Evolutionary conservation across 2,888 invertebrate genomes (phyloP), one percentile per base, ranked within the genome.

Genomic region (Empis stercorea): DNA sequence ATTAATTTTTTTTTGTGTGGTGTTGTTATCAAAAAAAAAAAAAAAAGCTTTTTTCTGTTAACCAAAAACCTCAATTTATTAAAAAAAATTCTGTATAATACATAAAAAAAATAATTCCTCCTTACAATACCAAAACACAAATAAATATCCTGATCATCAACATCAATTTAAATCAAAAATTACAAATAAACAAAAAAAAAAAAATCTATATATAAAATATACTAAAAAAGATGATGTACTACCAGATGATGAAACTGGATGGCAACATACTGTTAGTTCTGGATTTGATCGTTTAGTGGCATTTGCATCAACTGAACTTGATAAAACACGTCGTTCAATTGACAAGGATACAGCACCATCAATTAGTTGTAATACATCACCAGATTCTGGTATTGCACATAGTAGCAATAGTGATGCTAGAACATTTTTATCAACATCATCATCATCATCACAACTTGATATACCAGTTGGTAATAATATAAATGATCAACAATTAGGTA

Each of bases 281-380:
- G 89, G 91, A 46, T 94, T 95, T 73, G 94, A 94, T 72, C 84
- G 91, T 56, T 75, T 94, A 59, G 88, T 94, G 56, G 92, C 91
- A 50, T 88, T 92, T 65, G 93, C 93, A 43, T 89, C 92, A 37
- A 91, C 88, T 14, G 93, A 93, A 61, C 75, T 92, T 65, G 91
- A 88, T 70, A 81, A 89, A 61, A 78, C 88, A 49, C 77, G 87
- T 51, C 76, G 87, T 51, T 87, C 87, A 37, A 82, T 83, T 1
- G 88, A 89, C 69, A 85, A 84, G 57, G 79, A 74, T 45, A 67
- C 64, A 20, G 68, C 68, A 41, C 69, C 68, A 37, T 62, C 65
- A 4, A 64, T 67, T 7, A 77, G 84, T 59, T 84, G 84, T 63
- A 87, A 87, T 66, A 88, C 88, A 43, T 87, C 87, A 54, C 88